Base-by-base conservation (phyloP, 2,113 vertebrate species). In the Bagarius yarrelli region DNA sequence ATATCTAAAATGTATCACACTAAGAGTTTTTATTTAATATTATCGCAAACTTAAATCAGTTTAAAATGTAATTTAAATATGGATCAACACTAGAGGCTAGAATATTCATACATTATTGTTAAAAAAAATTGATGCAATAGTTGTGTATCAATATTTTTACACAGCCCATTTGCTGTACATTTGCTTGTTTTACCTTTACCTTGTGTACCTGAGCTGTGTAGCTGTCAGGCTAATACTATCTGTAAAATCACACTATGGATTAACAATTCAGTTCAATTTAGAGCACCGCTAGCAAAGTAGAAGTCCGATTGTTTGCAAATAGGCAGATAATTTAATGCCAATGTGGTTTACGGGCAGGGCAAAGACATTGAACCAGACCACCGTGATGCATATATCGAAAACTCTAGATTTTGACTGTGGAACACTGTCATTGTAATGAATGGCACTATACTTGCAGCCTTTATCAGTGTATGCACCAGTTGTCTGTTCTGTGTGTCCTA, bases 221-320 rank as follows among this genome's bases (percentile, higher is more conserved):
- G n/a, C n/a, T 50, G 16, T 70, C 44, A 50, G 67, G 34, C 34
- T 21, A 23, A 67, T 40, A 67, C 34, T 19, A 36, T 30, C 25
- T 32, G 27, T 61, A 30, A 14, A 61, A 18, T 59, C 64, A 12
- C 47, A 19, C 3, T 18, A 72, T 72, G 16, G 47, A 72, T 53
- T 72, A 25, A 21, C 47, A 50, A 72, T 30, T 52, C 47, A 27
- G 25, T 52, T 72, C 47, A 19, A 72, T 72, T 53, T 53, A 27
- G 8, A 72, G 6, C 69, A 72, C 69, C 44, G 30, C 9, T 72
- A 25, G 47, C 69, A 72, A 72, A 71, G n/a, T 30, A 71, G 8
- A 52, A 52, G 44, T 30, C 44, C 50, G 30, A 52, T n/a, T 30
- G 25, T 72, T 53, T 71, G 47, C 5, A 1, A 53, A 72, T 16